These are phyloP conservation scores for Felis catus DNA, from an alignment of 2,113 vertebrate species.

Conservation along the genomic window F.catus_Fca126_mat1.0 CM031420.1:49371001-49371500, in stretches of 20 bases:
- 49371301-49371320: background rate
- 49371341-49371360: background rate
- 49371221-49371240: background rate
- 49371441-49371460: conserved; percentile 52
- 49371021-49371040: conserved; percentile 52
- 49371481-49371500: conserved; percentile 20
- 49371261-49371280: conserved; percentile 19
- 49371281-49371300: conserved; percentile 33
- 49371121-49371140: background rate
- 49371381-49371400: background rate
- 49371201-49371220: conserved; percentile 9
- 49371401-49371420: background rate
- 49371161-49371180: background rate
- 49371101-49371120: background rate
- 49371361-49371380: conserved; percentile 14
- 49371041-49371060: conserved; percentile 36
- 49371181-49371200: background rate
- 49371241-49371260: background rate
- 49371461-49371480: background rate
- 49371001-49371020: conserved; percentile 35
- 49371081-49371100: background rate
- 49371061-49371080: conserved; percentile 1
- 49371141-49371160: background rate
- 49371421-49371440: background rate
- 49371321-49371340: conserved; percentile 2